phyloP scores from a whole-genome alignment of 1,140 invertebrate genomes.

The Solenopsis invicta region DNA sequence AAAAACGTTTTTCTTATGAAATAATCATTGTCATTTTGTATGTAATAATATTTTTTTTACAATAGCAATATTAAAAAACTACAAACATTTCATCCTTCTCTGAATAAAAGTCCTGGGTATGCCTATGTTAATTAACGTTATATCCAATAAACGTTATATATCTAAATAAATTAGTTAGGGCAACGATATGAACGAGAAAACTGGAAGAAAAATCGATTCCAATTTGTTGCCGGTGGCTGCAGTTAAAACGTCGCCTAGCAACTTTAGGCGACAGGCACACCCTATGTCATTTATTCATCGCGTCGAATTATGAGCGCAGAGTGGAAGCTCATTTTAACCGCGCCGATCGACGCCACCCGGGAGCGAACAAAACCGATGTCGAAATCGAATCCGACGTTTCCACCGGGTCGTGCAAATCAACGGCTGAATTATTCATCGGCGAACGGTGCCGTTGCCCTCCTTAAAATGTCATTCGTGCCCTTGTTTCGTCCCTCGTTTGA shows the following conservation, averaged over 20 bases:
- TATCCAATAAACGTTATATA: background rate
- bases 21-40: too few species aligned
- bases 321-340: constrained; percentile 43
- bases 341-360: constrained; percentile 34
- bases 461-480: constrained; percentile 20
- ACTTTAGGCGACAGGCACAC: constrained; percentile 27
- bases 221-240: constrained; percentile 4
- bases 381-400: constrained; percentile 72
- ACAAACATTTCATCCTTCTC: too few species aligned
- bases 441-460: constrained; percentile 9
- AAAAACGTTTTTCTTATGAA: too few species aligned
- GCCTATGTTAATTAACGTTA: too few species aligned
- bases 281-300: constrained; percentile 66
- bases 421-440: constrained; percentile 79
- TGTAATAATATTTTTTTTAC: too few species aligned
- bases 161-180: background rate
- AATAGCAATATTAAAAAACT: too few species aligned
- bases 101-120: too few species aligned
- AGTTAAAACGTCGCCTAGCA: background rate
- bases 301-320: constrained; percentile 29
- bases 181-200: background rate
- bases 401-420: constrained; percentile 74
- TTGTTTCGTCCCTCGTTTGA: constrained; percentile 53
- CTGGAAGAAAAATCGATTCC: constrained; percentile 11
- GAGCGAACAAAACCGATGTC: constrained; percentile 53